Conservation (phyloP, 2,797 vertebrate genomes). For the Holocentrus rufus region DNA sequence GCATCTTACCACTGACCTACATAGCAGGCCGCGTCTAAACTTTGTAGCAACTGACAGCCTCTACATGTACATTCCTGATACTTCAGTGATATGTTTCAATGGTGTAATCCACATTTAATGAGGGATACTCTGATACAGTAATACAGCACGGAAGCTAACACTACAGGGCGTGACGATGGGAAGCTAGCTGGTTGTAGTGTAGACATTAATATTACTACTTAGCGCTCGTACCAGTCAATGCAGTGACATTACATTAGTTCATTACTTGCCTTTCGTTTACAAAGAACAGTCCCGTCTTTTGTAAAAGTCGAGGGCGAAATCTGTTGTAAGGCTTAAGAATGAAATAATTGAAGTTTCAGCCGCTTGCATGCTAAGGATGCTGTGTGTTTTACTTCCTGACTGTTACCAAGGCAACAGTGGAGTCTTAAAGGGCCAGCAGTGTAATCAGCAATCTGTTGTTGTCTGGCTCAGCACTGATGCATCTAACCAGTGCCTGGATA, state of each 20-base stretch:
- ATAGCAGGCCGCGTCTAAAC: not conserved
- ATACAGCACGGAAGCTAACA: constrained; percentile 30
- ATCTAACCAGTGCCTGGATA: not conserved
- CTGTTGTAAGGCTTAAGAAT: rapidly evolving
- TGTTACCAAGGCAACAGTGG: constrained; percentile 54
- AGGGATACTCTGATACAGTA: not conserved
- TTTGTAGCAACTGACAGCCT: not conserved
- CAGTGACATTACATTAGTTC: rapidly evolving
- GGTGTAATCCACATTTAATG: rapidly evolving
- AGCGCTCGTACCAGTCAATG: rapidly evolving
- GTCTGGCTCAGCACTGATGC: not conserved
- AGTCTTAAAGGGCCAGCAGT: constrained; percentile 69
- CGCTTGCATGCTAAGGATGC: constrained; percentile 7
- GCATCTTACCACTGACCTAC: not conserved
- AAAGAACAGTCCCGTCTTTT: not conserved
- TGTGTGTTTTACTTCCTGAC: constrained; percentile 24
- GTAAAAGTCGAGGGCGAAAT: rapidly evolving
- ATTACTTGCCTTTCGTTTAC: constrained; percentile 5
- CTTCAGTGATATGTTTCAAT: not conserved
- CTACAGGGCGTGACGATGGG: not conserved
- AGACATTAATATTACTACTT: rapidly evolving
- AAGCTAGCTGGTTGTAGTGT: not conserved
- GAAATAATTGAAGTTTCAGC: not conserved
- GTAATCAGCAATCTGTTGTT: not conserved
- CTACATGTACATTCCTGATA: not conserved